Base-by-base conservation (phyloP, 2,113 vertebrate species). In the Dipodomys ordii region DNA sequence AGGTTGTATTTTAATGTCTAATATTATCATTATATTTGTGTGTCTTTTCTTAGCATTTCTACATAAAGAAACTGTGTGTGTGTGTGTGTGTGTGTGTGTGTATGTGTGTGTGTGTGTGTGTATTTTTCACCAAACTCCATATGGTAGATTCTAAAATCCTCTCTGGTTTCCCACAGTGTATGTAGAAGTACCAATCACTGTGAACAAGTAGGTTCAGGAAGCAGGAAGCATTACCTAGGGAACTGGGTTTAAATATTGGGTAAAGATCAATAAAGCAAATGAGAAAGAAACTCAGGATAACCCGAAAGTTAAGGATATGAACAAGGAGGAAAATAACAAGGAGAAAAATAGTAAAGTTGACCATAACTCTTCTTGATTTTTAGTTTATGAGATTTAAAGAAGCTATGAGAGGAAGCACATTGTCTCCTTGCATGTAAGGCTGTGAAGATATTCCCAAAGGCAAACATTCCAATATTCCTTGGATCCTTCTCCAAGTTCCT, bases 231-330 rank as follows among this genome's bases (percentile, higher is more conserved):
- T 28, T 79, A 13, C 28, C 9, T 8, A 74, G 23, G 65, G 22
- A 91, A 91, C 74, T 69, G 6, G 71, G 87, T 62, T 84, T 77
- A 68, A 86, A 57, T 87, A 6, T 53, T 74, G 76, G 53, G 7
- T 78, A 67, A 96, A 65, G 8, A 39, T 57, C 1, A 79, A 28
- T 90, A 76, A 81, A 95, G 44, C 49, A 82, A 90, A 65, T 79
- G 30, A 93, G 73, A 77, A 92, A 69, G 20, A 74, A 62, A 3
- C 9, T 15, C 77, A 84, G 77, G 20, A 44, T 69, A 74, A 85
- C 27, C 27, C 62, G 11, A 67, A 94, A 88, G 30, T 94, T 25
- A 90, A 79, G 27, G 94, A 64, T 68, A 83, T 83, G 79, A 81
- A 23, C 44, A 23, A 77, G 39, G 30, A 83, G 64, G 94, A 85